A percentile compares a stretch with the other conserved stretches of the same genome.
phyloP scores from a whole-genome alignment of 1,140 invertebrate species.

The Drosophila trapezifrons region DNA sequence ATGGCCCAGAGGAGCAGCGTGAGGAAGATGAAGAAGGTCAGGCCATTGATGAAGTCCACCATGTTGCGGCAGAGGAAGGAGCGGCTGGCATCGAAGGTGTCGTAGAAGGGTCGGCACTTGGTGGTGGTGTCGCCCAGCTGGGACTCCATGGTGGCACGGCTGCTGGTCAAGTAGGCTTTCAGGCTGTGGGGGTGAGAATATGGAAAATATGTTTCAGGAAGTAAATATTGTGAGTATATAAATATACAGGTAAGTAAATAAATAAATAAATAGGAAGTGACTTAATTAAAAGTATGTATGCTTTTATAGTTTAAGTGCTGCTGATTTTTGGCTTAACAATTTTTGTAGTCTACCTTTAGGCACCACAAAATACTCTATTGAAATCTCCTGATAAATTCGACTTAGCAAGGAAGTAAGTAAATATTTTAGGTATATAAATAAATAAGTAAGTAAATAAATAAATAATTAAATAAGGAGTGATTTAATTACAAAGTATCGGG shows the following conservation, averaged over 20 bases:
- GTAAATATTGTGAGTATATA: too few species aligned
- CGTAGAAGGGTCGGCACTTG: conserved; percentile 89
- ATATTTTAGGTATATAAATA: too few species aligned
- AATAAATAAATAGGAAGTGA: not conserved
- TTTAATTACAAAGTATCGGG: too few species aligned
- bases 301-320: not conserved
- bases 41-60: conserved; percentile 88
- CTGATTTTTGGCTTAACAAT: too few species aligned
- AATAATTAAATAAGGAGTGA: too few species aligned
- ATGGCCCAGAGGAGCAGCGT: conserved; percentile 83
- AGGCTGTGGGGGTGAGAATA: conserved; percentile 82
- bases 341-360: not conserved
- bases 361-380: not conserved
- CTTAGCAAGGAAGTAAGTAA: too few species aligned
- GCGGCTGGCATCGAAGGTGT: conserved; percentile 88
- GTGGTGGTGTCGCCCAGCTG: conserved; percentile 87
- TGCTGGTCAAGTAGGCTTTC: conserved; percentile 87
- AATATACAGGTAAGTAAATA: not conserved
- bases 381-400: not conserved
- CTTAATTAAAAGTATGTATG: too few species aligned
- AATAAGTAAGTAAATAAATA: too few species aligned
- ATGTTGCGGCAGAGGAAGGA: conserved; percentile 89
- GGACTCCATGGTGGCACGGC: conserved; percentile 87
- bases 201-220: not conserved
- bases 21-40: conserved; percentile 86